phyloP scores from a whole-genome alignment of 2,797 vertebrate genomes.

The Peromyscus aztecus region DNA sequence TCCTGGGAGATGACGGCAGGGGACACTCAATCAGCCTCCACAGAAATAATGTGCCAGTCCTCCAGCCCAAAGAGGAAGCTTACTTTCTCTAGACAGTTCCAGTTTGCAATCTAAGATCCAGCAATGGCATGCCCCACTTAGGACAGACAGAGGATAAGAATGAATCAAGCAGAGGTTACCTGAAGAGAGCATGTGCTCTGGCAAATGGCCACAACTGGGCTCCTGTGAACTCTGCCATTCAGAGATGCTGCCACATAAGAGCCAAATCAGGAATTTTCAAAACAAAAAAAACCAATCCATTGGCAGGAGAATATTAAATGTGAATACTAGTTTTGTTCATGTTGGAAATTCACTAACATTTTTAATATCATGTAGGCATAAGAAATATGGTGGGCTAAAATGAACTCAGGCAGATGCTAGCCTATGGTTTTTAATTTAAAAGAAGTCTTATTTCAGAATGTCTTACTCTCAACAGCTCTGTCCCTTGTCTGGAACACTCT shows the following conservation, averaged over 20 bases:
- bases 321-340: conserved; percentile 32
- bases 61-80: background rate
- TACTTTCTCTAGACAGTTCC: background rate
- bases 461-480: background rate
- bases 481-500: background rate
- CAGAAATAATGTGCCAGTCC: background rate
- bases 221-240: background rate
- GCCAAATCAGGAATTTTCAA: conserved; percentile 12
- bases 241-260: background rate
- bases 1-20: background rate
- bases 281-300: background rate
- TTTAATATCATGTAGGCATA: background rate
- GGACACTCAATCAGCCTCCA: background rate
- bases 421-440: background rate
- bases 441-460: background rate
- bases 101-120: background rate
- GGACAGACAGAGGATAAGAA: background rate
- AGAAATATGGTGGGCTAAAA: background rate
- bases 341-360: background rate
- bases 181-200: background rate
- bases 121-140: background rate
- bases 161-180: background rate
- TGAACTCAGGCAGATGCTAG: background rate
- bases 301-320: background rate
- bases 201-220: background rate